Conservation (phyloP, 1,140 invertebrate genomes). For the Zaprionus ornatus region DNA sequence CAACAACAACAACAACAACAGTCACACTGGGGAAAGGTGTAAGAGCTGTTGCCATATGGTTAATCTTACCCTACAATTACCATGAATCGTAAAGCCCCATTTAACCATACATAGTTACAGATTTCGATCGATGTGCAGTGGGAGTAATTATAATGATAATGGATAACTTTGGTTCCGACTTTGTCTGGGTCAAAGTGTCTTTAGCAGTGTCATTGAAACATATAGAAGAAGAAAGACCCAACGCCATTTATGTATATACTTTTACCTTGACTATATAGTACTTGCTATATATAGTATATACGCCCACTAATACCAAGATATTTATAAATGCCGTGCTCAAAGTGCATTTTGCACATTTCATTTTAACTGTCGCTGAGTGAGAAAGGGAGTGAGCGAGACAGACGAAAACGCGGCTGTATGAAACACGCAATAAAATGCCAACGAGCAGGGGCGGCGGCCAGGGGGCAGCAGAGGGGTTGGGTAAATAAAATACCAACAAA, state of each 20-base stretch:
- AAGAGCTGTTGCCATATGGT: not conserved
- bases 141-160: not conserved
- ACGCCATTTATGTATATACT: not conserved
- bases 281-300: not conserved
- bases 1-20: not conserved
- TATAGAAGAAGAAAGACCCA: not conserved
- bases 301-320: constrained; percentile 13
- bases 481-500: constrained; percentile 62
- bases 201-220: not conserved
- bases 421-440: constrained; percentile 71
- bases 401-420: constrained; percentile 19
- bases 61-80: not conserved
- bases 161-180: not conserved
- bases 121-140: not conserved
- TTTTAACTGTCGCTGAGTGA: constrained; percentile 60
- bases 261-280: not conserved
- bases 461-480: not conserved
- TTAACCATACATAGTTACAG: not conserved
- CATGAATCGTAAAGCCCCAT: not conserved
- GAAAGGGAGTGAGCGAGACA: constrained; percentile 14
- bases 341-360: constrained; percentile 71
- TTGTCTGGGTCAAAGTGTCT: not conserved
- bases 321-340: constrained; percentile 43
- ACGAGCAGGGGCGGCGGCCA: constrained; percentile 36
- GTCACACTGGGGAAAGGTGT: not conserved